Conservation (phyloP, 2,888 invertebrate genomes). For the Cosmopolites sordidus region DNA sequence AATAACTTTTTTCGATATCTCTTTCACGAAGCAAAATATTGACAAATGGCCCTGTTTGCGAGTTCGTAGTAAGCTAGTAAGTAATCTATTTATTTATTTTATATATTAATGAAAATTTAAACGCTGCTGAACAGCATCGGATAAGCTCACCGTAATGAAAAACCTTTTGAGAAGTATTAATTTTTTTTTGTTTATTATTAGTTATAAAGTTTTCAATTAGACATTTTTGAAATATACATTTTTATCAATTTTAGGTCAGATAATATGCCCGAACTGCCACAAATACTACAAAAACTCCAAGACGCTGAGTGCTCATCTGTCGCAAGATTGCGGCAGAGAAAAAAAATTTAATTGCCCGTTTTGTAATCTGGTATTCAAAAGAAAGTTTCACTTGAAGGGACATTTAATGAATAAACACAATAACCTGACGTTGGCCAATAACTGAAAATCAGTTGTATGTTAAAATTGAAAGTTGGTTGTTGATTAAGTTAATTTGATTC, state of each 20-base stretch:
- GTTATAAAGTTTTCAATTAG: background rate
- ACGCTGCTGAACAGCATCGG: too few species aligned
- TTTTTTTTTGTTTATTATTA: background rate
- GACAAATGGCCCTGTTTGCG: too few species aligned
- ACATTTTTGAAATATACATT: background rate
- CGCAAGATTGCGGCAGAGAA: conserved; percentile 31
- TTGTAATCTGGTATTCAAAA: conserved; percentile 24
- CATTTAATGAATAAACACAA: conserved; percentile 16
- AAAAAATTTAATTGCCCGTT: conserved; percentile 18
- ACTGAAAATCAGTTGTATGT: too few species aligned
- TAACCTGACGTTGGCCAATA: too few species aligned
- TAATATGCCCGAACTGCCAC: conserved; percentile 26
- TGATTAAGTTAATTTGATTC: too few species aligned
- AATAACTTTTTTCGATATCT: too few species aligned
- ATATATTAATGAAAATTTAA: too few species aligned
- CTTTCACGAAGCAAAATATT: too few species aligned
- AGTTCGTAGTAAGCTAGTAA: too few species aligned
- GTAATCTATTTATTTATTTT: too few species aligned
- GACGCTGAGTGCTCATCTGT: conserved; percentile 27
- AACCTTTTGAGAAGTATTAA: background rate
- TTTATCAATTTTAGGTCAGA: conserved; percentile 8
- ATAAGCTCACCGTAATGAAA: too few species aligned
- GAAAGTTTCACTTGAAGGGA: conserved; percentile 22
- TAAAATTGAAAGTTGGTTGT: too few species aligned
- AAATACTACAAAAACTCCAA: conserved; percentile 31